Percentiles rank a stretch among this genome's conserved stretches.
phyloP scores from a whole-genome alignment of 92 coral and sea anemone genomes.

The Phenganax marumi region DNA sequence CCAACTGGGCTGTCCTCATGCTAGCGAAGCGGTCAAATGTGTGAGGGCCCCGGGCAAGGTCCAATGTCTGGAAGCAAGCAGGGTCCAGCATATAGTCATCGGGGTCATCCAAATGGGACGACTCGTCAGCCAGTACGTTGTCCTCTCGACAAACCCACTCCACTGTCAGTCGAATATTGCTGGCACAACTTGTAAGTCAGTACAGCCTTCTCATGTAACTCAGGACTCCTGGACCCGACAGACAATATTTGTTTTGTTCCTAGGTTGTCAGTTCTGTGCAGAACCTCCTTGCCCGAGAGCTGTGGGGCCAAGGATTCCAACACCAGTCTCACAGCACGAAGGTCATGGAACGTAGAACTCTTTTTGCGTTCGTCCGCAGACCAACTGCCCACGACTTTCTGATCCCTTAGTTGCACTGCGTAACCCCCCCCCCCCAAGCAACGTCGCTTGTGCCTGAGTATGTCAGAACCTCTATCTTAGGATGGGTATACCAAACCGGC shows the following conservation, averaged over 20 bases:
- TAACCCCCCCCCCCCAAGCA: constrained; percentile 70
- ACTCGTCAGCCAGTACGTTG: constrained; percentile 45
- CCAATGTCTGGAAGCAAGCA: constrained; percentile 37
- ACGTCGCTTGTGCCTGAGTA: constrained; percentile 63
- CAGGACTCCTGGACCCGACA: constrained; percentile 47
- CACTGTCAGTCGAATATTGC: constrained; percentile 47
- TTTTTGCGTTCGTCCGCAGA: constrained; percentile 31
- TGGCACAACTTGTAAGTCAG: constrained; percentile 56
- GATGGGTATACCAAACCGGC: constrained; percentile 58
- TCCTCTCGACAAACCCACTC: constrained; percentile 55
- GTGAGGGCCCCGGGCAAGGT: constrained; percentile 58
- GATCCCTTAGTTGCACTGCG: constrained; percentile 47
- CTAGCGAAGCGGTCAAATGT: constrained; percentile 59
- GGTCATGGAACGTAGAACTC: constrained; percentile 59
- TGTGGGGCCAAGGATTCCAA: constrained; percentile 50
- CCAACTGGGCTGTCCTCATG: constrained; percentile 45
- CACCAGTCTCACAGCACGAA: constrained; percentile 48
- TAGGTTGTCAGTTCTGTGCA: constrained; percentile 52
- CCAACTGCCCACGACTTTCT: constrained; percentile 60
- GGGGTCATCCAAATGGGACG: constrained; percentile 48
- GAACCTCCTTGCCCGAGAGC: constrained; percentile 38
- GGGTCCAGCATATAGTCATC: constrained; percentile 59
- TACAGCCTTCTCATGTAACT: constrained; percentile 58
- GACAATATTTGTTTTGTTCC: constrained; percentile 48
- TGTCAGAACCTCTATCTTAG: constrained; percentile 52